Percentiles rank a stretch among this genome's conserved stretches.
Evolutionary conservation across 2,797 vertebrate species (phyloP).

Genomic region (Meda fulgida): DNA sequence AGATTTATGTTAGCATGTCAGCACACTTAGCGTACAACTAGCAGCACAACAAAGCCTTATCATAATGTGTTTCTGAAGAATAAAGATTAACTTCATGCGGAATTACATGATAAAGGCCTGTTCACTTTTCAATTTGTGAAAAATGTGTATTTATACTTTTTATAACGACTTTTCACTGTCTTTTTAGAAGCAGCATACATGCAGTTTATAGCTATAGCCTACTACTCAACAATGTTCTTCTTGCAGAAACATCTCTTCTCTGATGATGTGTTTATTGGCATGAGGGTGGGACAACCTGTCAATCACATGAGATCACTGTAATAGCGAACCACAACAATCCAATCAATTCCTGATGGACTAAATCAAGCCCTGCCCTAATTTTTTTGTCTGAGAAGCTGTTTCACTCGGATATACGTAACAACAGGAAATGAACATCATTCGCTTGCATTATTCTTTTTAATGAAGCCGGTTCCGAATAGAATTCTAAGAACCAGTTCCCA

Average conservation of each 20-base stretch:
- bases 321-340: background rate
- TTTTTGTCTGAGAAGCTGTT: background rate
- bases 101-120: background rate
- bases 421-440: background rate
- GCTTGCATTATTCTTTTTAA: background rate
- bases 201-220: background rate
- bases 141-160: background rate
- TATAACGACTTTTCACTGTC: background rate
- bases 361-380: background rate
- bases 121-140: background rate
- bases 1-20: constrained; percentile 77
- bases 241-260: background rate
- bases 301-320: background rate
- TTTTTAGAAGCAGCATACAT: background rate
- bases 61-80: constrained; percentile 17
- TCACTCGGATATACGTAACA: background rate
- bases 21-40: constrained; percentile 64
- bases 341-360: background rate
- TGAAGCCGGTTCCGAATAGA: background rate
- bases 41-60: constrained; percentile 25
- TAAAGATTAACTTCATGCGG: background rate
- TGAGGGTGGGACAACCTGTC: background rate
- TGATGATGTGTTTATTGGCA: background rate
- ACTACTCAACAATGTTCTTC: background rate
- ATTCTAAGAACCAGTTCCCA: background rate